Conservation (phyloP, 2,797 vertebrate genomes). For the Mus spretus region DNA sequence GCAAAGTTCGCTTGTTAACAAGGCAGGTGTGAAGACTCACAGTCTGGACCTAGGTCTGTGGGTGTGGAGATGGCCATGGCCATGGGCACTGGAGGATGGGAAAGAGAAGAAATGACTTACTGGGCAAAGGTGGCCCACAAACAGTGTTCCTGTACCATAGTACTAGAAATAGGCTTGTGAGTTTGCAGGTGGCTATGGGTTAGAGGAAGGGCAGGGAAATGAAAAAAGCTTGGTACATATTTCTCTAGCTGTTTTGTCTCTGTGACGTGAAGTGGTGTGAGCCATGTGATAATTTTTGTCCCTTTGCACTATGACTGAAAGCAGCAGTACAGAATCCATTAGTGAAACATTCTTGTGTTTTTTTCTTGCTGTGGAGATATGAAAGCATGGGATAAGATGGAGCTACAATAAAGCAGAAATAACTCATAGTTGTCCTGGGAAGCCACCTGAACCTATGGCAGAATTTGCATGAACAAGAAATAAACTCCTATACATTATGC, state of each 20-base stretch:
- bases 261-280: background rate
- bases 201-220: background rate
- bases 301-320: background rate
- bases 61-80: background rate
- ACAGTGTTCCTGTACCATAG: background rate
- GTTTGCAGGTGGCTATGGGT: background rate
- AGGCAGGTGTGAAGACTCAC: background rate
- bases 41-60: background rate
- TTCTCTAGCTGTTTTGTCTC: background rate
- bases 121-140: background rate
- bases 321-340: background rate
- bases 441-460: background rate
- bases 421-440: background rate
- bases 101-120: constrained; percentile 23
- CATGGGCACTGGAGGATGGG: background rate
- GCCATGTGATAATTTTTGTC: background rate
- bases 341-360: background rate
- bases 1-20: background rate
- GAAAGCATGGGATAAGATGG: background rate
- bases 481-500: constrained; percentile 18
- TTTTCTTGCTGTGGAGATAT: background rate
- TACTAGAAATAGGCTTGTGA: too few species aligned
- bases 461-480: constrained; percentile 42
- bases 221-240: background rate
- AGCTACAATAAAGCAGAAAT: background rate